These are phyloP conservation scores for Petromus typicus DNA, from an alignment of 2,113 vertebrate species.

Conservation along the genomic window DNA sequence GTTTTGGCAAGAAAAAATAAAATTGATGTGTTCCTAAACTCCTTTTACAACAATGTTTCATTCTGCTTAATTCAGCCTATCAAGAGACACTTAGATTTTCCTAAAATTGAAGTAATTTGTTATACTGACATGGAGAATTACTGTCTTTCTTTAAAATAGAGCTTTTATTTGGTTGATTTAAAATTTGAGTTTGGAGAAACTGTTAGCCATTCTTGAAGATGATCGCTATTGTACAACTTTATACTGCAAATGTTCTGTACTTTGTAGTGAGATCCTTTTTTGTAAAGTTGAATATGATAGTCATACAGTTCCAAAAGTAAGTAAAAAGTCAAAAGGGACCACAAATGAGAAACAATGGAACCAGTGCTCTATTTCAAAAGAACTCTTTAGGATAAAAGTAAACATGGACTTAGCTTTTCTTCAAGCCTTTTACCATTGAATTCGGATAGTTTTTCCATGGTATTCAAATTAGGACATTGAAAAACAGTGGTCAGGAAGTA, in stretches of 20 bases:
- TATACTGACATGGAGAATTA: conserved; percentile 49
- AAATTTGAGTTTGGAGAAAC: conserved; percentile 11
- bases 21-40: neutral
- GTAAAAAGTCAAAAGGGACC: neutral
- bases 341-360: conserved; percentile 16
- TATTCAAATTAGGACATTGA: conserved; percentile 50
- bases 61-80: conserved; percentile 20
- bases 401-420: conserved; percentile 21
- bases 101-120: conserved; percentile 47
- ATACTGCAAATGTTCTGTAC: conserved; percentile 31
- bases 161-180: neutral
- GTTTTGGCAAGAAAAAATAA: conserved; percentile 48
- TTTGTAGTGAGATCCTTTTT: conserved; percentile 26
- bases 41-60: conserved; percentile 34
- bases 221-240: neutral
- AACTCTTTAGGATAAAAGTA: neutral
- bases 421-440: conserved; percentile 34
- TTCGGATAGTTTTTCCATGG: neutral
- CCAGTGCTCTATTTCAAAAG: conserved; percentile 42
- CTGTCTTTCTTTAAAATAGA: conserved; percentile 57
- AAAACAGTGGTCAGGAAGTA: conserved; percentile 47
- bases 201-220: conserved; percentile 49
- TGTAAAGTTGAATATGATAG: conserved; percentile 40
- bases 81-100: conserved; percentile 42
- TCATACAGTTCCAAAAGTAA: neutral